Evolutionary conservation across 1,140 invertebrate species (phyloP).

Genomic region (Brachionus asplanchnoidis): DNA sequence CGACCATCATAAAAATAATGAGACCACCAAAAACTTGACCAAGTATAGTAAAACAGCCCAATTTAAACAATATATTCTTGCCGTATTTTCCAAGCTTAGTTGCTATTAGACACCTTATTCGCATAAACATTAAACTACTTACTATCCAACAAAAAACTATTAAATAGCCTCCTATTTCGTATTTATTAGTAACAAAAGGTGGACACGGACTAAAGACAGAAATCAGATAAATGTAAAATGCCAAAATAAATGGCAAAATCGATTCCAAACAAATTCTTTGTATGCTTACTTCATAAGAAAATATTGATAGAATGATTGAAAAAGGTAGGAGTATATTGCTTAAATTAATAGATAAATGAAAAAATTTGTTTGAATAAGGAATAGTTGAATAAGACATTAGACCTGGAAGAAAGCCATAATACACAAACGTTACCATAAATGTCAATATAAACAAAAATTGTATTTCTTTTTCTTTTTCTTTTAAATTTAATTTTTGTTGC

Average conservation of each 20-base stretch:
- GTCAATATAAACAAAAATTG: neutral
- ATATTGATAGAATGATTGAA: conserved; percentile 34
- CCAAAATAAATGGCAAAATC: neutral
- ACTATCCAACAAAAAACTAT: conserved; percentile 17
- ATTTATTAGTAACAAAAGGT: conserved; percentile 22
- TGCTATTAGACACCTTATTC: conserved; percentile 30
- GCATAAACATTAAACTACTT: conserved; percentile 13
- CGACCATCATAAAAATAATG: conserved; percentile 22
- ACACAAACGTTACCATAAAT: conserved; percentile 26
- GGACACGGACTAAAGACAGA: conserved; percentile 33
- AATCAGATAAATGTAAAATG: conserved; percentile 23
- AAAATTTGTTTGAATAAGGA: conserved; percentile 27
- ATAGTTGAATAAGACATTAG: conserved; percentile 33
- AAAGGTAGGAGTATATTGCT: conserved; percentile 4
- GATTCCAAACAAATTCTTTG: neutral
- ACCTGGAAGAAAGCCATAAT: conserved; percentile 34
- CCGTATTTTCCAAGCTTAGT: conserved; percentile 31
- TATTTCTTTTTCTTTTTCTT: conserved; percentile 10
- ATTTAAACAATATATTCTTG: neutral
- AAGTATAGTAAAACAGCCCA: conserved; percentile 29
- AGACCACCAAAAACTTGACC: conserved; percentile 41
- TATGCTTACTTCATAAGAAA: conserved; percentile 20
- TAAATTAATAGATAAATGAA: conserved; percentile 28
- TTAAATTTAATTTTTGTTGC: neutral
- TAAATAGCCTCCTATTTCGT: conserved; percentile 10